Evolutionary conservation across 2,888 invertebrate genomes (phyloP), one percentile per base, ranked within the genome.

Genomic region (Malacosoma neustria): DNA sequence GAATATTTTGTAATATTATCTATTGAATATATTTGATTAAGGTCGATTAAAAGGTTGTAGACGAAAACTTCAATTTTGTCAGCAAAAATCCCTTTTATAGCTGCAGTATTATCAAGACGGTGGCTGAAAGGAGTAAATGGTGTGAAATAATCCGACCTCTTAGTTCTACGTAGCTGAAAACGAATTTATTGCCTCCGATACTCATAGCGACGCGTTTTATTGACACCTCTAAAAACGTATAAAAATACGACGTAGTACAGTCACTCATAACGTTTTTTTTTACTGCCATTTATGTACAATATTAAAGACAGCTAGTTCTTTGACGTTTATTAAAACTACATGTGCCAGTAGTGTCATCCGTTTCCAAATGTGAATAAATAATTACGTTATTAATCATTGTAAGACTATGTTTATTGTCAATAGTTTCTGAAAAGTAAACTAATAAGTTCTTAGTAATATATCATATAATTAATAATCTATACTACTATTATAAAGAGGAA

Each of bases 71-170:
- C 70, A 72, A 72, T 72, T 61, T 64, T 68, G 60, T 62, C 54
- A 52, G 51, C 61, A 67, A 70, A 75, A 75, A 71, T 70, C 68
- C 72, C 63, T 71, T 77, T 72, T 67, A 72, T 63, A 60, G 62
- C 62, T 60, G 60, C 69, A 63, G 74, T 64, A 72, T 82, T 79
- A 80, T 75, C 67, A 72, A 76, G 73, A 74, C 67, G 72, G 67
- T 67, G 64, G 62, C 61, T 80, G 80, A 82, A 82, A 81, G 74
- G 79, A 72, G 76, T 79, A 80, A 82, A 82, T 82, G 80, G 79
- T 65, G 76, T 59, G 81, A 81, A 79, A 81, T 84, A 84, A 84
- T 84, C 82, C 72, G 69, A 62, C 71, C 79, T 80, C 81, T 80
- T 79, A 80, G 81, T 77, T 80, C 76, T 75, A 63, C 74, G 73